phyloP scores from a whole-genome alignment of 1,140 invertebrate genomes.

The Zaprionus ornatus region DNA sequence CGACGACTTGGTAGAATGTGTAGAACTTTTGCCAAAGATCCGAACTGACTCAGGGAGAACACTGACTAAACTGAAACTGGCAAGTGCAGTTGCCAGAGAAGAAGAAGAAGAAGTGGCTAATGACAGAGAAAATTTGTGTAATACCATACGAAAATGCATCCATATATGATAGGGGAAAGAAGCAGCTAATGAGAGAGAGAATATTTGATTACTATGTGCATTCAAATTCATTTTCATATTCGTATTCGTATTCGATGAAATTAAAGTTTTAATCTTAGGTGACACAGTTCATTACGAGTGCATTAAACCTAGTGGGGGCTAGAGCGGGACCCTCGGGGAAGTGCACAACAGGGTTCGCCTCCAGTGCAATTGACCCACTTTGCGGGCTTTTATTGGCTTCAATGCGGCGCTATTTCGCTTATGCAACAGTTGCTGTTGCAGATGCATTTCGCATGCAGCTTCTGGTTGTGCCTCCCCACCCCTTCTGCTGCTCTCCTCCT shows the following conservation, averaged over 20 bases:
- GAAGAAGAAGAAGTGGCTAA: not conserved
- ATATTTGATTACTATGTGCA: too few relatives aligned
- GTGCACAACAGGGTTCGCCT: not conserved
- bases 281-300: not conserved
- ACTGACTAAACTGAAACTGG: not conserved
- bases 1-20: conserved; percentile 35
- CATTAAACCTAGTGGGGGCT: not conserved
- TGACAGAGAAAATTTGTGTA: not conserved
- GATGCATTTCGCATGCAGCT: conserved; percentile 50
- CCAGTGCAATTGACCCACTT: conserved; percentile 53
- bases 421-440: conserved; percentile 62
- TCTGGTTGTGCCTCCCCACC: not conserved
- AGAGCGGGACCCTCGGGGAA: not conserved
- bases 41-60: conserved; percentile 45
- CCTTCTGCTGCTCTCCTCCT: conserved; percentile 1
- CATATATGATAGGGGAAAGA: not conserved
- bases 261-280: conserved; percentile 2
- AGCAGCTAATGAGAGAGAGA: not conserved
- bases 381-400: conserved; percentile 24
- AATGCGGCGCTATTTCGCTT: conserved; percentile 37
- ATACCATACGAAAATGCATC: not conserved
- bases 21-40: conserved; percentile 20
- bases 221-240: too few relatives aligned
- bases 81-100: conserved; percentile 28
- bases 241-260: not conserved